Base-by-base conservation (phyloP, 2,113 vertebrate genomes). In the Pionites leucogaster region DNA sequence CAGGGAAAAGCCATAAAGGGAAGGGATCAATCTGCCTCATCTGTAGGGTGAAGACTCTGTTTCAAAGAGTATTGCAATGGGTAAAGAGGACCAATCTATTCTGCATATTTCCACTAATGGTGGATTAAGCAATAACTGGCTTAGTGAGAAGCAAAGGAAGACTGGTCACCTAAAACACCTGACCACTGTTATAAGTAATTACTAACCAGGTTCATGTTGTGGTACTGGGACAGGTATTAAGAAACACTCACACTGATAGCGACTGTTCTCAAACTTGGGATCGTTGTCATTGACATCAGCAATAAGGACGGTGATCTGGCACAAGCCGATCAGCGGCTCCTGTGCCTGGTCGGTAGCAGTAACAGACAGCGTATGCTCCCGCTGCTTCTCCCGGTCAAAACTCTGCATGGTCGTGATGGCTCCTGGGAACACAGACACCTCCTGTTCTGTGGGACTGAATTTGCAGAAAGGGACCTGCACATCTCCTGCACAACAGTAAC, bases 221-320 rank as follows among this genome's bases (percentile, higher is more conserved):
- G 2, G 47, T 1, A 10, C 10, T 46, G 64, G 27, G 39, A 42
- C 37, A 44, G 5, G 71, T 6, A 53, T 19, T 10, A 17, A 42
- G 47, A 15, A 37, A 10, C 47, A 95, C 97, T 98, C 95, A 99
- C 98, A 98, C 85, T 98, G 98, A 79, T 99, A 99, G 70, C 97
- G 98, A 60, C 98, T 99, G 97, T 99, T 99, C 94, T 99, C 98
- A 65, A 99, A 99, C 65, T 98, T 99, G 42, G 99, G 99, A 9
- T 98, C 97, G 9, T 99, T 99, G 98, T 99, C 99, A 39, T 99
- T 99, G 97, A 98, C 67, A 29, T 99, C 99, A 5, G 95, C 96
- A 52, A 99, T 97, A 64, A 98, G 86, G 67, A 99, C 55, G 7
- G 98, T 98, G 97, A 99, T 67, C 96, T 97, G 98, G 77, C 99